Percentiles rank a stretch among this genome's conserved stretches.
Evolutionary conservation across 2,797 vertebrate species (phyloP).

Genomic region (Eulemur rubriventer): DNA sequence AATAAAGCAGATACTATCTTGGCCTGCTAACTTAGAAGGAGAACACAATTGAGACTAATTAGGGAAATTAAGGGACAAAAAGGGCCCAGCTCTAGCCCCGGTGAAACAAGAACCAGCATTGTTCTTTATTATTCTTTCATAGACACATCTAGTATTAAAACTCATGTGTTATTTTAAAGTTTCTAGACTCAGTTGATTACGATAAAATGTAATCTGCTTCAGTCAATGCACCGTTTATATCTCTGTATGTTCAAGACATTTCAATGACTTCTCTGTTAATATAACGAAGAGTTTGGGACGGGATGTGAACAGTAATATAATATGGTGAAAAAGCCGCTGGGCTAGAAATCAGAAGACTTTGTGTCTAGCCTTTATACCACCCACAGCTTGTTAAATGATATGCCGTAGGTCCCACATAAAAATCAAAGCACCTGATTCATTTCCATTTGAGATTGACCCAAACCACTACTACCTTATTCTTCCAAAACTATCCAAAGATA

Average conservation of each 20-base stretch:
- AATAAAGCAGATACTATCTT: constrained; percentile 71
- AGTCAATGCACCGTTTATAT: neutral
- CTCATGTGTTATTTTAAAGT: neutral
- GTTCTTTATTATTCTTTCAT: constrained; percentile 60
- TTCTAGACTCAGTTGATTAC: constrained; percentile 39
- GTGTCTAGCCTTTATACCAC: neutral
- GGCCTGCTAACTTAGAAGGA: constrained; percentile 73
- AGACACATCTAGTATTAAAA: neutral
- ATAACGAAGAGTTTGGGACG: neutral
- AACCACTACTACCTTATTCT: neutral
- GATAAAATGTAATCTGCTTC: neutral
- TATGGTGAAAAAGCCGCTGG: neutral
- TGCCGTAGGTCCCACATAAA: neutral
- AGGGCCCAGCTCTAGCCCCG: constrained; percentile 57
- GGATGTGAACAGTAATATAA: neutral
- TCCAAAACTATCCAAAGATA: neutral
- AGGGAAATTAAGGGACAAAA: constrained; percentile 79
- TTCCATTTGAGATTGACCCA: neutral
- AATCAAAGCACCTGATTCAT: neutral
- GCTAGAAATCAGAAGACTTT: neutral
- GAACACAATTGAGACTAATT: constrained; percentile 79
- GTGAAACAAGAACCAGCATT: constrained; percentile 47
- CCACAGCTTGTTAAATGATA: neutral
- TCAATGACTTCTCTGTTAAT: neutral
- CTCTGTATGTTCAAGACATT: neutral